phyloP scores from a whole-genome alignment of 1,140 invertebrate species.

The Oedothorax gibbosus region DNA sequence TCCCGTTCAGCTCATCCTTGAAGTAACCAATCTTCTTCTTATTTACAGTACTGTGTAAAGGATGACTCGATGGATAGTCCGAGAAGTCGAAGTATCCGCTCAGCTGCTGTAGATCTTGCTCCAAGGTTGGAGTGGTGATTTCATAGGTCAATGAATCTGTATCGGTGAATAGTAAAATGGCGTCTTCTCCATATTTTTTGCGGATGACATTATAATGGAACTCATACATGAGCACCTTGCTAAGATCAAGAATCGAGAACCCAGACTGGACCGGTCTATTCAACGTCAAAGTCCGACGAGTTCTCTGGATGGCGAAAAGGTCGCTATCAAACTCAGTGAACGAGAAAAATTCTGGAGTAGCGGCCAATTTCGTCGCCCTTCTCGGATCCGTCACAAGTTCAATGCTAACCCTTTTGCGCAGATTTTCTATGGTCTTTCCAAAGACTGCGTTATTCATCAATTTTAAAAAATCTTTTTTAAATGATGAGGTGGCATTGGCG shows the following conservation, averaged over 20 bases:
- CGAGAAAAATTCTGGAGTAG: not conserved
- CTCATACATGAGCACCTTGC: conserved; percentile 11
- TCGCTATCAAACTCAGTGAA: not conserved
- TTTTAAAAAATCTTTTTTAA: conserved; percentile 63
- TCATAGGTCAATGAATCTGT: conserved; percentile 30
- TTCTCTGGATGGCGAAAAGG: not conserved
- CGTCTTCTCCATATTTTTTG: not conserved
- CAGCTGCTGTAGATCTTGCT: not conserved
- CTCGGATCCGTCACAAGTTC: not conserved
- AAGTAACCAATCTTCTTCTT: conserved; percentile 34
- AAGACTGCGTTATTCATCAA: too few relatives aligned
- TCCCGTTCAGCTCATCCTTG: conserved; percentile 33
- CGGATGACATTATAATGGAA: conserved; percentile 63
- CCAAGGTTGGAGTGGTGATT: not conserved
- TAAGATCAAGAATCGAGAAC: conserved; percentile 24
- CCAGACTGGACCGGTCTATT: not conserved
- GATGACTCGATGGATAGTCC: conserved; percentile 47
- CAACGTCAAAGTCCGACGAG: not conserved
- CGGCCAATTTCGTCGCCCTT: not conserved
- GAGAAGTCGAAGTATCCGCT: conserved; percentile 10
- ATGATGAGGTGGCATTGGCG: not conserved
- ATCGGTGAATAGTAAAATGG: conserved; percentile 12
- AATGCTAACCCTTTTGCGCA: conserved; percentile 5
- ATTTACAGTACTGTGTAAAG: not conserved
- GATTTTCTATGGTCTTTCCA: conserved; percentile 15